Conservation (phyloP, 2,113 vertebrate species). For the Bostrychus sinensis region DNA sequence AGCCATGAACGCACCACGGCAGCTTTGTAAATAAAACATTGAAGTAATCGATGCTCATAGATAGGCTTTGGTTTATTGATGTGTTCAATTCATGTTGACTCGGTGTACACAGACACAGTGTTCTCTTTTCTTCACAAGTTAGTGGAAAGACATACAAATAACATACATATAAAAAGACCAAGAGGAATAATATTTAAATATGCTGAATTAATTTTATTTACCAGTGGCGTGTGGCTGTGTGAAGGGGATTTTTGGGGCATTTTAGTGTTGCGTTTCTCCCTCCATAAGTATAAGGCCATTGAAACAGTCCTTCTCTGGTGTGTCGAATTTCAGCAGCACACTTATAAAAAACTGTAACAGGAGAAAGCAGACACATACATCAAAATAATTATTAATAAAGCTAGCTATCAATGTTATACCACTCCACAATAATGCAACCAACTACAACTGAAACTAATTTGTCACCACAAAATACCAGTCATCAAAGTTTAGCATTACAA, state of each 20-base stretch:
- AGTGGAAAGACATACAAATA: not conserved
- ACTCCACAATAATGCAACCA: no score
- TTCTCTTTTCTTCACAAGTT: not conserved
- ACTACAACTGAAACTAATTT: no score
- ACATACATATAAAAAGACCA: no score
- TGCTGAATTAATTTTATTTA: conserved; percentile 51
- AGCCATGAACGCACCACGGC: conserved; percentile 1
- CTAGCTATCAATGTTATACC: no score
- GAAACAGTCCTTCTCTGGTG: conserved; percentile 80
- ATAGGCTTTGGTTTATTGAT: conserved; percentile 15
- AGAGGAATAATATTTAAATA: not conserved
- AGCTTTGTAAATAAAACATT: conserved; percentile 29
- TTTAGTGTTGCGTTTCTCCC: conserved; percentile 35
- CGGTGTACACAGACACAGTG: conserved; percentile 1
- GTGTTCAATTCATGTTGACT: conserved; percentile 25
- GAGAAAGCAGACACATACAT: not conserved
- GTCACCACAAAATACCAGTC: no score
- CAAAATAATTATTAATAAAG: no score
- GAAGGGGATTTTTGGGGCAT: conserved; percentile 76
- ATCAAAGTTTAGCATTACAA: no score
- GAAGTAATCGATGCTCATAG: conserved; percentile 36
- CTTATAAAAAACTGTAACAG: conserved; percentile 66
- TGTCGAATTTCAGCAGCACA: conserved; percentile 71
- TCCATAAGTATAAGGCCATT: conserved; percentile 78
- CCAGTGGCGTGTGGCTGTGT: conserved; percentile 80